These are phyloP conservation scores for Selenia dentaria DNA, from an alignment of 2,888 invertebrate genomes.

Conservation along the genomic window DNA sequence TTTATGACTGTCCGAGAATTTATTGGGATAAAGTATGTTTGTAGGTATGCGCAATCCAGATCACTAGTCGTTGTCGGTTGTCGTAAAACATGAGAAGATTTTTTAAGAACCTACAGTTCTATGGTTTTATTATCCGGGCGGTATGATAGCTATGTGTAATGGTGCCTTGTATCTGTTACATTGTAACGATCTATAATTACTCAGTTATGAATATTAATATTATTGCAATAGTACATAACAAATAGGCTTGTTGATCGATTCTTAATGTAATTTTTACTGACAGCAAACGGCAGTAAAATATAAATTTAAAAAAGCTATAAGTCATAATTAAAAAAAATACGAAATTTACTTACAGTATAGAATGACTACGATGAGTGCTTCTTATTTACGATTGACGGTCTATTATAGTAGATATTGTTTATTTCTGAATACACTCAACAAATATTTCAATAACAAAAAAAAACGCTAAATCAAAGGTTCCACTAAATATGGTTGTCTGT, in stretches of 20 bases:
- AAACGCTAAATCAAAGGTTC: too few species aligned
- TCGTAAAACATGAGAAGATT: constrained; percentile 35
- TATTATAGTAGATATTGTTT: too few species aligned
- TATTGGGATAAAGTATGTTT: not conserved
- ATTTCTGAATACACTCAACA: too few species aligned
- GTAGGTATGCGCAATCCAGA: constrained; percentile 42
- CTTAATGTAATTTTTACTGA: not conserved
- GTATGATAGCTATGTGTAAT: constrained; percentile 48
- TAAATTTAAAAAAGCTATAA: too few species aligned
- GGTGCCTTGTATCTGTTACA: constrained; percentile 25
- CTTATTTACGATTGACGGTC: too few species aligned
- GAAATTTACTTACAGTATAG: too few species aligned
- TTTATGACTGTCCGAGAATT: constrained; percentile 50
- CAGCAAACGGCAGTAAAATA: too few species aligned
- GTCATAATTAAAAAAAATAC: too few species aligned
- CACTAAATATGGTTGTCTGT: too few species aligned
- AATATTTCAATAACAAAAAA: too few species aligned
- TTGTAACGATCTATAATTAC: constrained; percentile 29
- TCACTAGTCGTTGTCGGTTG: constrained; percentile 21
- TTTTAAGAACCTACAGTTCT: constrained; percentile 39
- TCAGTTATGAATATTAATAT: constrained; percentile 21
- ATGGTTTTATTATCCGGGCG: constrained; percentile 31
- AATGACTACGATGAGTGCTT: too few species aligned
- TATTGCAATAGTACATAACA: too few species aligned
- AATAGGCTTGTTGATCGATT: constrained; percentile 1